Conservation (phyloP, 92 coral and sea anemone species). For the Siderastrea siderea region DNA sequence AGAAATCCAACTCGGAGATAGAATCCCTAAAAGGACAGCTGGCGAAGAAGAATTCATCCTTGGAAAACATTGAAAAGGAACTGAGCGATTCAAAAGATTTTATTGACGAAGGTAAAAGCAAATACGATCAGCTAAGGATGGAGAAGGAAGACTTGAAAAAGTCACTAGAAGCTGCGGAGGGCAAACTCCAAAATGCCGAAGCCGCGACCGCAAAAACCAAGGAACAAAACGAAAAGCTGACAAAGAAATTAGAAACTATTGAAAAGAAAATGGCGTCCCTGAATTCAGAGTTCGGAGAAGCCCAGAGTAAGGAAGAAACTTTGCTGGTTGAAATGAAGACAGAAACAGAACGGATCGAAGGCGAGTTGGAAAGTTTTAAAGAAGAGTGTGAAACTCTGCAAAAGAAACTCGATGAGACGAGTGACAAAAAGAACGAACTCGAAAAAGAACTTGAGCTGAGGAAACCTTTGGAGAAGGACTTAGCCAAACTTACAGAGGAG, state of each 20-base stretch:
- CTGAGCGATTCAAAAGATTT: slow-evolving; percentile 9
- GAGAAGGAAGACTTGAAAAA: slow-evolving; percentile 48
- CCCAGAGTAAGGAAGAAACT: slow-evolving; percentile 19
- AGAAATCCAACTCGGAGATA: slow-evolving; percentile 32
- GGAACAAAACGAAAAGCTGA: slow-evolving; percentile 60
- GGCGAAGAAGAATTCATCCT: slow-evolving; percentile 28
- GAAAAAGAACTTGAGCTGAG: slow-evolving; percentile 30
- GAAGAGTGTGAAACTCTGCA: slow-evolving; percentile 51
- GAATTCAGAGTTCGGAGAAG: slow-evolving; percentile 52
- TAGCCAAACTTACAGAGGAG: slow-evolving; percentile 23
- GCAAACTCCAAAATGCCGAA: slow-evolving; percentile 40
- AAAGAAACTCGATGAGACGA: slow-evolving; percentile 45
- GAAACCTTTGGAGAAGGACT: slow-evolving; percentile 14
- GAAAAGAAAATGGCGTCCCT: slow-evolving; percentile 63
- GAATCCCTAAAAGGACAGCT: slow-evolving; percentile 56
- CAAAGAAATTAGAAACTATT: slow-evolving; percentile 67
- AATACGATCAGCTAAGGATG: slow-evolving; percentile 42
- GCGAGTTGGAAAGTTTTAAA: slow-evolving; percentile 26
- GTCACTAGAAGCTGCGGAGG: slow-evolving; percentile 23
- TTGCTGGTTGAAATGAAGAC: slow-evolving; percentile 45
- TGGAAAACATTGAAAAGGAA: slow-evolving; percentile 60
- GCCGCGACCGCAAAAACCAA: slow-evolving; percentile 30
- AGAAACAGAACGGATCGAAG: slow-evolving; percentile 43
- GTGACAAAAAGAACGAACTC: slow-evolving; percentile 14
- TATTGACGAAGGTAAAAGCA: slow-evolving; percentile 16